Base-by-base conservation (phyloP, 2,113 vertebrate species). In the Phoxinus phoxinus region DNA sequence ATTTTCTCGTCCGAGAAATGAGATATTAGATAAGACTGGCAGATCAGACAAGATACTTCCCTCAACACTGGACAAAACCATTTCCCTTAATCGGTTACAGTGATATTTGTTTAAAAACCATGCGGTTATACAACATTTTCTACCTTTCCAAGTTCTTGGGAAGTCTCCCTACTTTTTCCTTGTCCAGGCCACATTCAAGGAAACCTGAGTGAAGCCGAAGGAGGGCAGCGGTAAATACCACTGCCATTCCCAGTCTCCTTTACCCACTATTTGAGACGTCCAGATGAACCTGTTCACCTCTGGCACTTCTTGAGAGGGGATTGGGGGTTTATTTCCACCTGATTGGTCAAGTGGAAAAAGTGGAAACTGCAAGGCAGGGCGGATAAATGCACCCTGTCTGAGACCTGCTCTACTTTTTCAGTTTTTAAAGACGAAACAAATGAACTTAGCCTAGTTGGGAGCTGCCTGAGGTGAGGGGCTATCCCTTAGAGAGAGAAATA, bases 221-320 rank as follows among this genome's bases (percentile, higher is more conserved):
- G 25, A 13, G 78, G 58, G n/a, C 21, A 13, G 44, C 11, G 27
- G 27, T 51, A 35, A 69, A 53, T 82, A 48, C 41, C 41, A 81
- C 37, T 4, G 1, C 37, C 77, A 48, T 82, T 82, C 80, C 80
- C 25, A 83, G 46, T 58, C 37, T 56, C 44, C 32, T 63, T n/a
- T 80, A 63, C 78, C 46, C 61, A 35, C 65, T 69, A 71, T 46
- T 37, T 71, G 21, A 83, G 10, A 30, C 8, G 7, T 69, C 69
- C 86, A 84, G 69, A 81, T 85, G 83, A 85, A 87, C 78, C 48
- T 74, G 13, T 71, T 85, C 87, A 87, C 78, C 37, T 87, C 75
- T 32, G 73, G 8, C 27, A 35, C 46, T 41, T 35, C 48, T 76
- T 53, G 41, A 81, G 37, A 65, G 2, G 37, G 80, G 17, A 72